A percentile compares a stretch with the other conserved stretches of the same genome.
phyloP scores from a whole-genome alignment of 2,797 vertebrate species.

The Phataginus tricuspis region DNA sequence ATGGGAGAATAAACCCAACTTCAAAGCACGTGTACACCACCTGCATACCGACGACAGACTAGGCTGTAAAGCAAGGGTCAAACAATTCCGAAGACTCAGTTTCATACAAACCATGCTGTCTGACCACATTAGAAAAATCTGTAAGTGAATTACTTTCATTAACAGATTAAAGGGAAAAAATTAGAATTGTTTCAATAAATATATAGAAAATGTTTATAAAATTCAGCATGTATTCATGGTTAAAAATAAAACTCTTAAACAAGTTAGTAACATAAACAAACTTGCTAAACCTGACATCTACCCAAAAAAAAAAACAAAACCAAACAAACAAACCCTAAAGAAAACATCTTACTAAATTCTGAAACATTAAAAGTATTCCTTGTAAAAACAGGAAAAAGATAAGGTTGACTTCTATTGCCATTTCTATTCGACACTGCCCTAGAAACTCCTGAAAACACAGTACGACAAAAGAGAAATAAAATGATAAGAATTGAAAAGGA shows the following conservation, averaged over 20 bases:
- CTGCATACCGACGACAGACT: not conserved
- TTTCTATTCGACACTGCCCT: not conserved
- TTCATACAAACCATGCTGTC: not conserved
- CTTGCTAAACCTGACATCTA: constrained; percentile 6
- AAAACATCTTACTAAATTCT: constrained; percentile 15
- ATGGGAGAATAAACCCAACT: not conserved
- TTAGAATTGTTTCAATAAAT: not conserved
- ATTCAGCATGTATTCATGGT: not conserved
- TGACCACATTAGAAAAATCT: constrained; percentile 5
- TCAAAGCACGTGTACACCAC: not conserved
- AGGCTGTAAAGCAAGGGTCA: not conserved
- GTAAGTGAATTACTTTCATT: not conserved
- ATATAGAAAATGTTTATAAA: constrained; percentile 5
- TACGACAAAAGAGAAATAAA: not conserved
- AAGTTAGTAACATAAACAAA: constrained; percentile 33
- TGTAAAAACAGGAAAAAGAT: constrained; percentile 39
- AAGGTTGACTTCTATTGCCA: not conserved
- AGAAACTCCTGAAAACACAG: not conserved
- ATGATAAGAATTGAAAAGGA: not conserved
- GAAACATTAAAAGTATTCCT: not conserved
- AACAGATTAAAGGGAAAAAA: not conserved
- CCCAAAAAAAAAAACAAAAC: not conserved
- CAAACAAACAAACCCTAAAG: not conserved
- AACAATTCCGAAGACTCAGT: not conserved
- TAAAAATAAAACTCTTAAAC: constrained; percentile 26